Base-by-base conservation (phyloP, 2,888 invertebrate genomes). In the Hesperia comma region DNA sequence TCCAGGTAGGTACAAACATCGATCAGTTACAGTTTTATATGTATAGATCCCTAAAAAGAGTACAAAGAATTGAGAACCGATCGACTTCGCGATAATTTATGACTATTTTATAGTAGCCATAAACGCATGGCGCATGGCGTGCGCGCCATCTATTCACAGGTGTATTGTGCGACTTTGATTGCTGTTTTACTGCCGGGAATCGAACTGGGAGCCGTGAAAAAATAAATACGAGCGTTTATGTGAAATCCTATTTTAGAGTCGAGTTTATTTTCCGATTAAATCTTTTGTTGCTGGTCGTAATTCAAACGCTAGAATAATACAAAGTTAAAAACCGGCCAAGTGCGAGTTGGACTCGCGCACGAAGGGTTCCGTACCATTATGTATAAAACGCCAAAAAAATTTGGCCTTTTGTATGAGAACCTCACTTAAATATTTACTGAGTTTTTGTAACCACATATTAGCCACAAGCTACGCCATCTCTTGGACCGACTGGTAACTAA, bases 111-210 rank as follows among this genome's bases (percentile, higher is more conserved):
- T 26, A 55, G 55, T 33, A 15, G 6, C 33, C 49, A 63, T 68
- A 72, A 73, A 70, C 58, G 58, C 43, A 62, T 54, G 56, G 51
- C 58, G 58, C 43, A 62, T 54, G 56, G 51, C 70, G 64, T 62
- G 54, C 17, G 54, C 17, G 54, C 17, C 46, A 17, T 46, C 54
- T 60, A 49, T 60, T 46, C 55, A 56, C 80, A 80, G 79, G 77
- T 80, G 81, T 71, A 73, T 61, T 15, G 56, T 55, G 49, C 64
- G 69, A 73, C 72, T 71, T 81, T 80, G 74, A 80, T 80, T 66
- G 76, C 74, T 26, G 61, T 79, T 82, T 82, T 80, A 80, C 71
- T 63, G 72, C 72, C 69, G 69, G 61, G 76, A 77, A 77, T 79
- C 80, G 79, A 78, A 79, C 70, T 68, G 71, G 55, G 33, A 53